phyloP scores from a whole-genome alignment of 1,140 invertebrate genomes.

The Drosophila mayri region DNA sequence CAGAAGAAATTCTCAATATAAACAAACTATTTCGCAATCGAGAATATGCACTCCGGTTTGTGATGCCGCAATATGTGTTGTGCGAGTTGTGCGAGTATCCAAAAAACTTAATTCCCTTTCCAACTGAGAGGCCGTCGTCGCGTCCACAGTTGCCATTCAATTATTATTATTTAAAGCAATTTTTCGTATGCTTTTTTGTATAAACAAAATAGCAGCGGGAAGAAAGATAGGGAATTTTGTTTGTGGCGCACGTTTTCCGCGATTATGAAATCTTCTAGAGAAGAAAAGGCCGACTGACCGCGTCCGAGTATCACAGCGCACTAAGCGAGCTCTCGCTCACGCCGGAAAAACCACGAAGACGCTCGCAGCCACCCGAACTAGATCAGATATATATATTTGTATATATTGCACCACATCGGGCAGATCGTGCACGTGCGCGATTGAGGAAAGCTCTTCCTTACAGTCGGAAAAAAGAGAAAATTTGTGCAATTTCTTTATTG shows the following conservation, averaged over 20 bases:
- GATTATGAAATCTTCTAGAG: slow-evolving; percentile 35
- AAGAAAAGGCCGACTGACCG: slow-evolving; percentile 50
- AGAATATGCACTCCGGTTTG: slow-evolving; percentile 44
- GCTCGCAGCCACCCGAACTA: slow-evolving; percentile 17
- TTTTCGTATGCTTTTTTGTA: slow-evolving; percentile 60
- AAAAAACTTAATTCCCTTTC: slow-evolving; percentile 31
- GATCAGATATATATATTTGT: slow-evolving; percentile 15
- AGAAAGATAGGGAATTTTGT: slow-evolving; percentile 26
- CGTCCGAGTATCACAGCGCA: slow-evolving; percentile 55
- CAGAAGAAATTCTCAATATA: slow-evolving; percentile 59
- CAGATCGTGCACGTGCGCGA: slow-evolving; percentile 29
- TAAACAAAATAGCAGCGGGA: slow-evolving; percentile 60
- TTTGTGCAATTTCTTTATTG: background rate
- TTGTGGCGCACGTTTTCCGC: slow-evolving; percentile 57
- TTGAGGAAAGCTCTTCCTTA: slow-evolving; percentile 27
- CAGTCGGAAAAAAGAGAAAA: background rate
- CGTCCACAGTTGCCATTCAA: slow-evolving; percentile 55
- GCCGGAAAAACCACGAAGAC: slow-evolving; percentile 42
- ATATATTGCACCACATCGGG: slow-evolving; percentile 14
- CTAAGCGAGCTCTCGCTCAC: slow-evolving; percentile 51
- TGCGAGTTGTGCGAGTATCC: slow-evolving; percentile 22
- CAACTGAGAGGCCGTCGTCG: slow-evolving; percentile 26
- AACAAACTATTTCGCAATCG: slow-evolving; percentile 77
- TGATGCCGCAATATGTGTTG: slow-evolving; percentile 21
- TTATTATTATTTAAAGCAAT: slow-evolving; percentile 67